Base-by-base conservation (phyloP, 2,888 invertebrate genomes). In the Melolontha melolontha region DNA sequence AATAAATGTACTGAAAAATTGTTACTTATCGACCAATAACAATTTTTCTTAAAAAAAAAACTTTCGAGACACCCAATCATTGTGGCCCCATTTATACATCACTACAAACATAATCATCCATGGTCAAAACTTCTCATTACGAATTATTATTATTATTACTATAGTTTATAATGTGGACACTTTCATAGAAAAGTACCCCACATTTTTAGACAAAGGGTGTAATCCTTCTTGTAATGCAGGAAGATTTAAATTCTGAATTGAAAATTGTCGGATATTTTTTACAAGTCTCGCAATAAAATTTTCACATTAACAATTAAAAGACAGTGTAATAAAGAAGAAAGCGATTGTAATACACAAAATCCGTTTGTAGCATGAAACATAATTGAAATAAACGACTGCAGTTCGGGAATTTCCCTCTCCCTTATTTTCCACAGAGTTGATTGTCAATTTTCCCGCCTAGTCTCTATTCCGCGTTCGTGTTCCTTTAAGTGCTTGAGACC, bases 41-140 rank as follows among this genome's bases (percentile, higher is more conserved):
- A 10, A 34, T 34, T 34, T 22, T 34, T 40, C 16, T 11, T 34
- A 11, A 10, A 65, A 54, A 66, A 10, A 50, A 51, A 66, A 62
- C 34, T 34, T 70, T 57, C 54, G 49, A 65, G 55, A 64, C 51
- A 69, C 66, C 49, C 44, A 67, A 55, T 65, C 71, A 70, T 55
- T 67, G 47, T 71, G 71, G 71, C 71, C 68, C 72, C 72, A 66
- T 70, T 68, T 69, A 68, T 59, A 50, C 63, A 47, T 64, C 50
- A 62, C 62, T 62, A 14, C 42, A 62, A 49, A 66, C 57, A 51
- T n/a, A n/a, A n/a, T n/a, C n/a, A n/a, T n/a, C n/a, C n/a, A n/a
- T n/a, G n/a, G n/a, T n/a, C n/a, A n/a, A n/a, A n/a, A n/a, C n/a
- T n/a, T n/a, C n/a, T n/a, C n/a, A n/a, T n/a, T n/a, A n/a, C n/a